Evolutionary conservation across 2,888 invertebrate genomes (phyloP), one percentile per base, ranked within the genome.

Genomic region (Euzophera pinguis): DNA sequence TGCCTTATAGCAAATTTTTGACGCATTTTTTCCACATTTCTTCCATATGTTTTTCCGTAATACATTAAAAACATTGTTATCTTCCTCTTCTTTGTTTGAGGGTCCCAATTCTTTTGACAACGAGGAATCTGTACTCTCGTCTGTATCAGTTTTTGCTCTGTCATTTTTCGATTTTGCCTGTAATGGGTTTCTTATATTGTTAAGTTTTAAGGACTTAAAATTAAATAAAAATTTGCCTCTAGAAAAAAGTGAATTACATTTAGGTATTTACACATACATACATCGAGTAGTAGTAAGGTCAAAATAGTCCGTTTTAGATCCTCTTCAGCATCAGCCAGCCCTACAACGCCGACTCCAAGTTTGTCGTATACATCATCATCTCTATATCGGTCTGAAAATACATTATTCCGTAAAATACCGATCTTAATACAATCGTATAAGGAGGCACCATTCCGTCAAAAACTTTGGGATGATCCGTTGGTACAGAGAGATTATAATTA

Each of bases 1-100:
- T 0, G 77, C 75, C 13, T 69, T 69, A 3, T 17, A 59, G 49
- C 79, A 79, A 0, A 32, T 16, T 49, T 65, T 74, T 0, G 61
- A 45, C 0, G 70, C 73, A 53, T 61, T 62, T 41, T 61, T 75
- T 14, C 61, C 57, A 39, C 74, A 76, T 8, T 54, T 53, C 0
- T 55, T 59, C 68, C 67, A 72, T 9, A 56, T 57, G 53, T 62
- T 59, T 42, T 69, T 61, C 29, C 69, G 53, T 34, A 47, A 34
- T 7, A 16, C 9, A 16, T 14, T 47, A 14, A 41, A 41, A n/a
- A 17, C 2, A 3, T 22, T n/a, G 8, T 10, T 1, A 1, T 6
- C 7, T 38, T 10, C 8, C 3, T 38, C 37, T 14, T 38, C 37
- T 13, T 6, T 7, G 37, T 10, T 13, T 7, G 37, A 38, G 13